These are phyloP conservation scores for Scomber colias DNA, from an alignment of 2,113 vertebrate species.

Conservation along the genomic window DNA sequence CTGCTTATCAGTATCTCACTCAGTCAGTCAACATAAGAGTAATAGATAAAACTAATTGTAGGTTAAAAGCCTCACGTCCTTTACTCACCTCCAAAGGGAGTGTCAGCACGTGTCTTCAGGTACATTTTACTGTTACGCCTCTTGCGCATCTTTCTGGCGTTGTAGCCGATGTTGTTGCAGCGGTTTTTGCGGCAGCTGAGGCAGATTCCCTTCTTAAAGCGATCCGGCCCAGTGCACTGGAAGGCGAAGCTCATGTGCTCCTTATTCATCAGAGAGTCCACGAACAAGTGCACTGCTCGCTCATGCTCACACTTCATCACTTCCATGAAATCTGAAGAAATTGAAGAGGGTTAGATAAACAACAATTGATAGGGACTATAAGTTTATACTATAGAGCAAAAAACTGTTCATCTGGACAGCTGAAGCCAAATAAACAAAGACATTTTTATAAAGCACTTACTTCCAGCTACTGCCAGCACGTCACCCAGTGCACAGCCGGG, in stretches of 20 bases:
- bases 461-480: constrained; percentile 88
- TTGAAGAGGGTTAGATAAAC: not conserved
- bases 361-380: not conserved
- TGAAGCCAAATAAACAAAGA: not conserved
- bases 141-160: constrained; percentile 88
- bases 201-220: constrained; percentile 97
- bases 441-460: constrained; percentile 84
- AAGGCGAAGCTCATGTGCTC: constrained; percentile 94
- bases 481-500: constrained; percentile 92
- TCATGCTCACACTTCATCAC: constrained; percentile 95
- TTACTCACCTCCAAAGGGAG: constrained; percentile 91
- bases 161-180: constrained; percentile 95
- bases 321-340: constrained; percentile 88
- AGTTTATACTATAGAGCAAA: too few relatives aligned
- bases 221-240: constrained; percentile 90
- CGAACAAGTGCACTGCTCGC: constrained; percentile 93
- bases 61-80: not conserved
- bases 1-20: constrained; percentile 16
- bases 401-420: too few relatives aligned
- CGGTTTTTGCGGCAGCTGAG: constrained; percentile 98
- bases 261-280: constrained; percentile 94
- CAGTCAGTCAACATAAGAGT: not conserved
- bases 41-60: constrained; percentile 1
- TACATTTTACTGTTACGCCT: constrained; percentile 96
- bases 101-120: constrained; percentile 93